Percentiles rank a stretch among this genome's conserved stretches.
Evolutionary conservation across 30 jellyfish, hydroid and myxozoan genomes (phyloP).

Genomic region (Pelagia noctiluca): DNA sequence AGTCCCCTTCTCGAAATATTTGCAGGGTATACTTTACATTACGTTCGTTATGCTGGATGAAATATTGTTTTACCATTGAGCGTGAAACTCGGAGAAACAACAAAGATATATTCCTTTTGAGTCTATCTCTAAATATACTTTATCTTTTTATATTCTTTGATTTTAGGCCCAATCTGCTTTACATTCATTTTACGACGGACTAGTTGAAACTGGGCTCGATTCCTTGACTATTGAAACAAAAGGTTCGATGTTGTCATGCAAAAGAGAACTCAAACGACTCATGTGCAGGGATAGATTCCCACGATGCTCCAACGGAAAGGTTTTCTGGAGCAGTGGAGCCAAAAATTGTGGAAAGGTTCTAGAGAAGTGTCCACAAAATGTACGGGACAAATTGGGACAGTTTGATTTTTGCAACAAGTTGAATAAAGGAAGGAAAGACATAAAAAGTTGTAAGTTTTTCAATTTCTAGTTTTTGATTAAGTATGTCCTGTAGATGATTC

Average conservation of each 20-base stretch:
- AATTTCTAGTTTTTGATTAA: background rate
- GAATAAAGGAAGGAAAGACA: slow-evolving; percentile 25
- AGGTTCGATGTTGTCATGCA: slow-evolving; percentile 33
- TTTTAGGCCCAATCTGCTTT: slow-evolving; percentile 48
- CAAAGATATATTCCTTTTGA: too few relatives aligned
- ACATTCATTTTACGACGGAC: slow-evolving; percentile 57
- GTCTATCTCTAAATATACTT: background rate
- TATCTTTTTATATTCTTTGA: background rate
- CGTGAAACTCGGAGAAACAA: too few relatives aligned
- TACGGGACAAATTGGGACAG: slow-evolving; percentile 43
- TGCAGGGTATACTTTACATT: background rate
- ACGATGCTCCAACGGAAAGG: slow-evolving; percentile 29
- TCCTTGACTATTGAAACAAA: slow-evolving; percentile 14
- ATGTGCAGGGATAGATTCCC: slow-evolving; percentile 72
- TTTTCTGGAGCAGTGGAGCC: slow-evolving; percentile 40
- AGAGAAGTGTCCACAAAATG: slow-evolving; percentile 53
- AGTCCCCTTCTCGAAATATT: background rate
- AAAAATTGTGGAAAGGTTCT: slow-evolving; percentile 46
- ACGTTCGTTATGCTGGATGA: background rate
- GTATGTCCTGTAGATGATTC: background rate
- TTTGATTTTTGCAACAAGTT: slow-evolving; percentile 48
- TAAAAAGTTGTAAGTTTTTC: slow-evolving; percentile 18
- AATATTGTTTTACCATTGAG: too few relatives aligned
- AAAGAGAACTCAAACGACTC: slow-evolving; percentile 16
- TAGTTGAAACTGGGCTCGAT: slow-evolving; percentile 46